Base-by-base conservation (phyloP, 1,140 invertebrate species). In the Helicoverpa zea region DNA sequence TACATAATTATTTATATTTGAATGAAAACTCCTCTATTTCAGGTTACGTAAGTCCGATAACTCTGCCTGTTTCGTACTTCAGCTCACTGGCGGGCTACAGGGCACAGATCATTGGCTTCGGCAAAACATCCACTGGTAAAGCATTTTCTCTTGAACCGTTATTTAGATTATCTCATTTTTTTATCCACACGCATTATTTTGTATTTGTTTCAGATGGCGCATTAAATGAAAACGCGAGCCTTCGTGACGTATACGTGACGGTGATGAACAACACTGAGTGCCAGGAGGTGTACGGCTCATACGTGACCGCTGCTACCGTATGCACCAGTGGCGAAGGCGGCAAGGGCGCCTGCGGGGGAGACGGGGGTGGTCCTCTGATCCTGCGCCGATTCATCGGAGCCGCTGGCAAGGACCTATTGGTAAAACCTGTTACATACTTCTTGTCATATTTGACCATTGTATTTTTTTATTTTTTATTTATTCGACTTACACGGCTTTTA, bases 351-450 rank as follows among this genome's bases (percentile, higher is more conserved):
- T 77, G 75, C 35, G 49, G 47, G 1, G 75, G 75, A 10, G 75
- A 77, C 59, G 30, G 30, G 2, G 75, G 75, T 10, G 75, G 75
- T 3, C 75, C 75, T 16, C 49, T 77, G 13, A 51, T 75, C 4
- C 18, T 61, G 58, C 56, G 73, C 3, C 58, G 58, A 7, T 75
- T 23, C 18, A 1, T 23, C 12, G 73, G 73, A 3, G 29, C 73
- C 0, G 12, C 16, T 23, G 49, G 49, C 7, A 1, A 70, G 5
- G 56, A 75, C 10, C 13, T 75, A 18, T 43, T 75, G 56, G 73
- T 75, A 49, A 63, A 58, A 7, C 1, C n/a, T 23, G 16, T 70
- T 29, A 58, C 5, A 30, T 18, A 23, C 16, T 29, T 12, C 11
- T 16, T 14, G 18, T 3, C 23, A 7, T 23, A 9, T 59, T 1